Conservation (phyloP, 2,797 vertebrate species). For the Neostethus bicornis region DNA sequence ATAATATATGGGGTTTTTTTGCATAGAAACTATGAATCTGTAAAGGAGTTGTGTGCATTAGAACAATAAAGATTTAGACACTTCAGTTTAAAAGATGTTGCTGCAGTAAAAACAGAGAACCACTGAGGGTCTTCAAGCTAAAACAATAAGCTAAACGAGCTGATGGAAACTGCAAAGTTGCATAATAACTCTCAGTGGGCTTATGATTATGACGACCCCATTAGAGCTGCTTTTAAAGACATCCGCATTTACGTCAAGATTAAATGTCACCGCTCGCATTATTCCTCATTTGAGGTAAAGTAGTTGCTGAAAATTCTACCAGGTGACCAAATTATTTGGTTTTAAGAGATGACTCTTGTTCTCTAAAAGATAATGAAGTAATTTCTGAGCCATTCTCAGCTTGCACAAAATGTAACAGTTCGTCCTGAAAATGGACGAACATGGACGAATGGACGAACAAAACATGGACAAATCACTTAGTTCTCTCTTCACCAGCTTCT, state of each 20-base stretch:
- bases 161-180: conserved; percentile 1
- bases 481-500: no score
- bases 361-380: no score
- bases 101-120: conserved; percentile 1
- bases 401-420: no score
- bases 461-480: no score
- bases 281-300: background rate
- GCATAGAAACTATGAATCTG: no score
- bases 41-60: background rate
- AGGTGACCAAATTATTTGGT: conserved; percentile 2
- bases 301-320: background rate
- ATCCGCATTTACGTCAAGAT: conserved; percentile 7
- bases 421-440: no score
- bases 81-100: background rate
- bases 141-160: conserved; percentile 17
- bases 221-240: conserved; percentile 10
- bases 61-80: background rate
- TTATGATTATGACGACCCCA: conserved; percentile 1
- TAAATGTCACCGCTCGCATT: background rate
- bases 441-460: no score
- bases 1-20: no score
- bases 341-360: background rate
- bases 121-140: background rate
- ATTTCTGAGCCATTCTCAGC: no score
- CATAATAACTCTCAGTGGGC: conserved; percentile 1